Percentiles rank a stretch among this genome's conserved stretches.
Evolutionary conservation across 1,140 invertebrate species (phyloP).

Genomic region (Hermetia illucens): DNA sequence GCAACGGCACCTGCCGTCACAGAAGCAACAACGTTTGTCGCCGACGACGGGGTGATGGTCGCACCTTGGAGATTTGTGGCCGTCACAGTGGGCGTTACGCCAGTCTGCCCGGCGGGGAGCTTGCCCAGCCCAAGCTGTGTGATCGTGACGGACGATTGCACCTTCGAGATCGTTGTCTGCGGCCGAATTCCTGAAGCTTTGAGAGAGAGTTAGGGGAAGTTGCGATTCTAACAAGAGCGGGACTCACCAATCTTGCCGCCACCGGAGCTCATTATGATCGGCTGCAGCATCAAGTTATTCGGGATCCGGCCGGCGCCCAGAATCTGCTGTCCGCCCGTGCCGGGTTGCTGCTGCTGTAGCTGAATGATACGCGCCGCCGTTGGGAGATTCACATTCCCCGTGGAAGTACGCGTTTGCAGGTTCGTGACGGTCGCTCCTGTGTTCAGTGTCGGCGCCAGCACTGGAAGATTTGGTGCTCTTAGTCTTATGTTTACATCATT

Average conservation of each 20-base stretch:
- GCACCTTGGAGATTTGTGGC: conserved; percentile 11
- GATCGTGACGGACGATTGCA: conserved; percentile 27
- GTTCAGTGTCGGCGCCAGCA: conserved; percentile 13
- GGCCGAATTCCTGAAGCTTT: conserved; percentile 19
- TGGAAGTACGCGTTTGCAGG: conserved; percentile 6
- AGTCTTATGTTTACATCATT: conserved; percentile 28
- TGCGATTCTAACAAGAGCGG: neutral
- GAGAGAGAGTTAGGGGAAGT: neutral
- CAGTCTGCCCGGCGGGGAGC: conserved; percentile 10
- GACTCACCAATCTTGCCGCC: conserved; percentile 18
- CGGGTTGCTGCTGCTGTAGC: conserved; percentile 19
- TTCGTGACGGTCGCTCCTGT: conserved; percentile 14
- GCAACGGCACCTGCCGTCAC: neutral
- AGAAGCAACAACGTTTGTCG: neutral
- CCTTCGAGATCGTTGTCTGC: conserved; percentile 23
- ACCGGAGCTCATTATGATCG: conserved; percentile 24
- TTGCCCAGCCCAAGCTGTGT: conserved; percentile 25
- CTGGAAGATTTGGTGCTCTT: conserved; percentile 22
- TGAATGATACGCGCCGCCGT: conserved; percentile 27
- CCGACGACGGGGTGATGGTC: conserved; percentile 1
- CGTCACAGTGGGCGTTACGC: conserved; percentile 13
- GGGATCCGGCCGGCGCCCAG: conserved; percentile 20
- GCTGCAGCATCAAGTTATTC: conserved; percentile 25
- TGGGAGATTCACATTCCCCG: conserved; percentile 15
- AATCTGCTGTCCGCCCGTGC: conserved; percentile 19